Percentiles rank a stretch among this genome's conserved stretches.
phyloP scores from a whole-genome alignment of 1,140 invertebrate species.

The Eurosta solidaginis region DNA sequence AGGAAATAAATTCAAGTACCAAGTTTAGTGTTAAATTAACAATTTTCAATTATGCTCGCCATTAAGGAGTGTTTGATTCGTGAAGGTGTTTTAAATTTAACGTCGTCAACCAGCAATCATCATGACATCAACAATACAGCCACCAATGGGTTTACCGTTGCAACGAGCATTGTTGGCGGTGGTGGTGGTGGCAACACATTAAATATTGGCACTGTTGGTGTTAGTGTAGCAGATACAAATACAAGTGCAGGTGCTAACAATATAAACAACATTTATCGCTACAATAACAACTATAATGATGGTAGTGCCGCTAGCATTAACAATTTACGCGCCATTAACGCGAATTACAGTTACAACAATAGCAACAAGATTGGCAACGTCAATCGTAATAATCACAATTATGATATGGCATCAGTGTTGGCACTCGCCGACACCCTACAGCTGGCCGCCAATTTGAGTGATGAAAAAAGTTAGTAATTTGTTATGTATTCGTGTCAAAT shows the following conservation, averaged over 20 bases:
- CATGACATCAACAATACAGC: neutral
- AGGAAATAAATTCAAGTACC: conserved; percentile 22
- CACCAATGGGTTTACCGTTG: neutral
- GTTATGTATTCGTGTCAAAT: neutral
- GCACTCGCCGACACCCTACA: neutral
- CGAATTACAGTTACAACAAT: conserved; percentile 31
- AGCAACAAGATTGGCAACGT: conserved; percentile 16
- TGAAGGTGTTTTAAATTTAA: conserved; percentile 55
- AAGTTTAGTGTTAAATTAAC: neutral
- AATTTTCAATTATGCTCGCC: conserved; percentile 46
- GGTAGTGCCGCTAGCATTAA: neutral
- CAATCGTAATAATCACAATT: conserved; percentile 12
- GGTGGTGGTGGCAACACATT: neutral
- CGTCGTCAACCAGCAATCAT: conserved; percentile 29
- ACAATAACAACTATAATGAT: neutral
- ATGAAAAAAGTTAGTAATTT: conserved; percentile 16
- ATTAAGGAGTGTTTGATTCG: conserved; percentile 57
- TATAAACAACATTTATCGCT: neutral
- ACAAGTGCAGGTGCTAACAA: neutral
- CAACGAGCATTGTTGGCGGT: neutral
- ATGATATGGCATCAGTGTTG: neutral
- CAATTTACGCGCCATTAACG: conserved; percentile 30
- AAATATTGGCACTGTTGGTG: too few relatives aligned
- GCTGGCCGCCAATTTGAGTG: neutral
- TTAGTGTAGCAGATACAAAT: neutral